Conservation (phyloP, 2,888 invertebrate genomes). For the Lasioglossum figueresi region DNA sequence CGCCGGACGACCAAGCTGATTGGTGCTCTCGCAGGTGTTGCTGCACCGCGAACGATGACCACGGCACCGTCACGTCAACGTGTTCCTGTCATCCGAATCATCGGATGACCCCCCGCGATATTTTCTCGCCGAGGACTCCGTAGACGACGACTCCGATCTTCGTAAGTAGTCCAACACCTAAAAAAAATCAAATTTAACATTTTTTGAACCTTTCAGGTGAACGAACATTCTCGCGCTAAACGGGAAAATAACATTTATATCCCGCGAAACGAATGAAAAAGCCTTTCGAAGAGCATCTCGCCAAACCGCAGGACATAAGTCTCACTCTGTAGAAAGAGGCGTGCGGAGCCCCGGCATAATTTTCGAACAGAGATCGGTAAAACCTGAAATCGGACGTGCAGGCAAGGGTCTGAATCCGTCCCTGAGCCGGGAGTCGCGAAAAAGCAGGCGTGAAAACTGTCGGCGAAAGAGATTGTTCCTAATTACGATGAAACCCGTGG, state of each 20-base stretch:
- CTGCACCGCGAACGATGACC: slow-evolving; percentile 43
- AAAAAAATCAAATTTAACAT: not conserved
- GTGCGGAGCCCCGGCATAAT: not conserved
- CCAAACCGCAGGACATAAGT: not conserved
- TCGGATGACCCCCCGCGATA: slow-evolving; percentile 39
- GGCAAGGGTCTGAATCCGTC: not conserved
- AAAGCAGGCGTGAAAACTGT: slow-evolving; percentile 18
- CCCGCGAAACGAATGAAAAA: too few relatives aligned
- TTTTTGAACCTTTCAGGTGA: too few relatives aligned
- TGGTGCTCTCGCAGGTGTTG: slow-evolving; percentile 75
- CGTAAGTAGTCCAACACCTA: not conserved
- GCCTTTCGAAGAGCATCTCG: too few relatives aligned
- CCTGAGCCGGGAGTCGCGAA: not conserved
- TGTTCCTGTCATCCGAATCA: slow-evolving; percentile 53
- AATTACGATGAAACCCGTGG: slow-evolving; percentile 42
- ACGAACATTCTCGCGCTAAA: too few relatives aligned
- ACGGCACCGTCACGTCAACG: slow-evolving; percentile 61
- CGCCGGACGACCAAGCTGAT: slow-evolving; percentile 72
- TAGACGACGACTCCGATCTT: not conserved
- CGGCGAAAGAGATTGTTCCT: slow-evolving; percentile 42
- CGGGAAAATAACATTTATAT: too few relatives aligned
- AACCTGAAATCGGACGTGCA: not conserved
- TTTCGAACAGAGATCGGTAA: not conserved
- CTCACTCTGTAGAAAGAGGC: not conserved
- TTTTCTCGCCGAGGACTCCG: not conserved